Percentiles rank a stretch among this genome's conserved stretches.
phyloP scores from a whole-genome alignment of 1,140 invertebrate genomes.

The Helicoverpa zea region DNA sequence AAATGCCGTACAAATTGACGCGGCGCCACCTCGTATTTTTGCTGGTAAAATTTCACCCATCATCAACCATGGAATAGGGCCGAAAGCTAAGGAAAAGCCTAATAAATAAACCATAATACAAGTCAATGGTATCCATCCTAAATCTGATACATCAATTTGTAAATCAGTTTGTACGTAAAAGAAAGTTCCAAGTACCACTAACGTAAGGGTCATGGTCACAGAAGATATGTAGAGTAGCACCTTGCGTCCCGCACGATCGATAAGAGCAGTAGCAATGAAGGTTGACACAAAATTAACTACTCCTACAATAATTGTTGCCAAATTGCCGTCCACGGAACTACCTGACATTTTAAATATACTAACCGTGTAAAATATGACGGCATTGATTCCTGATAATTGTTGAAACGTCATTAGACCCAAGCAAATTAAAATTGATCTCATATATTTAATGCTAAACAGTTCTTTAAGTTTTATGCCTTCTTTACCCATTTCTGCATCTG shows the following conservation, averaged over 20 bases:
- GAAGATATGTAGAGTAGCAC: slow-evolving; percentile 94
- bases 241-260: slow-evolving; percentile 95
- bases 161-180: slow-evolving; percentile 90
- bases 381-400: slow-evolving; percentile 97
- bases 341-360: slow-evolving; percentile 94
- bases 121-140: slow-evolving; percentile 93
- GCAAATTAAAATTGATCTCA: slow-evolving; percentile 93
- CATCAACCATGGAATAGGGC: slow-evolving; percentile 98
- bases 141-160: slow-evolving; percentile 86
- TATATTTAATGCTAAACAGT: slow-evolving; percentile 90
- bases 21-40: slow-evolving; percentile 94
- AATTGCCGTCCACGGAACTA: slow-evolving; percentile 91
- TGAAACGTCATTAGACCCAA: slow-evolving; percentile 97
- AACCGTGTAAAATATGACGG: slow-evolving; percentile 97
- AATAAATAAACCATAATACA: slow-evolving; percentile 95
- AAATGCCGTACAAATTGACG: slow-evolving; percentile 94
- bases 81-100: slow-evolving; percentile 96
- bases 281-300: slow-evolving; percentile 96
- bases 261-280: slow-evolving; percentile 93
- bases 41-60: slow-evolving; percentile 96
- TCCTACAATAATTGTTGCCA: slow-evolving; percentile 94
- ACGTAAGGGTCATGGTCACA: slow-evolving; percentile 91
- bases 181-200: slow-evolving; percentile 91
- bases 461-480: slow-evolving; percentile 85
- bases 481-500: slow-evolving; percentile 89